Evolutionary conservation across 2,113 vertebrate genomes (phyloP).

Genomic region (Pelvicachromis taeniatus): DNA sequence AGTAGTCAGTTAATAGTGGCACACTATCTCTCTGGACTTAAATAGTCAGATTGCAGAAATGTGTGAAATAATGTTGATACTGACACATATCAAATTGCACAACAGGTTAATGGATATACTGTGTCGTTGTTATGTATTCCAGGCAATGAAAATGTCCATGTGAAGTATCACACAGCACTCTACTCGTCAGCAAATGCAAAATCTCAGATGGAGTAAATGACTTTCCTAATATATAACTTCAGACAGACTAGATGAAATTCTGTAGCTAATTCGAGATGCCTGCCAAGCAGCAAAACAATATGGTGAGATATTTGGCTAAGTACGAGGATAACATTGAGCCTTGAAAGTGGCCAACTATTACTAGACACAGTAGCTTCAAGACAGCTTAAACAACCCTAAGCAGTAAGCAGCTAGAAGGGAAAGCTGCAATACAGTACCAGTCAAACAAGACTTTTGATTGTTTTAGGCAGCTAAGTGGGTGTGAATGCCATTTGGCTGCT

Average conservation of each 20-base stretch:
- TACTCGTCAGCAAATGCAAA: neutral
- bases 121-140: neutral
- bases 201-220: neutral
- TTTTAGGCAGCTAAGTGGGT: constrained; percentile 21
- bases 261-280: neutral
- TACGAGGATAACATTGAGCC: neutral
- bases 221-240: neutral
- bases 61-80: neutral
- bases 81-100: neutral
- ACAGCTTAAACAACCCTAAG: constrained; percentile 27
- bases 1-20: neutral
- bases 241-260: neutral
- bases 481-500: constrained; percentile 27
- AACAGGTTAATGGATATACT: neutral
- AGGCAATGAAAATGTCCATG: neutral
- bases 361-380: constrained; percentile 2
- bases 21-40: neutral
- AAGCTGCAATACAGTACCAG: neutral
- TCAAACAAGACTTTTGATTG: constrained; percentile 17
- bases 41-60: neutral
- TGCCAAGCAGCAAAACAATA: constrained; percentile 21
- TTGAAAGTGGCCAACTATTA: constrained; percentile 6
- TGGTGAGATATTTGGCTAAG: neutral
- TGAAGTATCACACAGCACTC: neutral
- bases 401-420: constrained; percentile 28